Evolutionary conservation across 2,888 invertebrate species (phyloP), one percentile per base, ranked within the genome.

Genomic region (Spatulosminthurus flaviceps): DNA sequence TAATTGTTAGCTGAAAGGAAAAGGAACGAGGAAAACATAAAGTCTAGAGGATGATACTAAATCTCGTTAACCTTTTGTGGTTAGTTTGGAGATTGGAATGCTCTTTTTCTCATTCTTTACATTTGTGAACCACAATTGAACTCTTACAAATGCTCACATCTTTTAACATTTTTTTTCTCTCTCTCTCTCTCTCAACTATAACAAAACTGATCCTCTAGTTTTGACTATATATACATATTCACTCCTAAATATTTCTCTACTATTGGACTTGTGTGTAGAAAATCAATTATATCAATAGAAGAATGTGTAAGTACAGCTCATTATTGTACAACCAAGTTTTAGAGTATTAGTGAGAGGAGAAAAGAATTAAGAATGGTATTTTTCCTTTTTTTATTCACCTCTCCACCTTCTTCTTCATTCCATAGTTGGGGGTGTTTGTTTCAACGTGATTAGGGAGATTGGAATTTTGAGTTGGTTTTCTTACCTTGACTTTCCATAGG

Each of bases 31-130:
- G 26, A 64, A 64, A 64, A 64, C 26, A 4, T 28, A 75, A 75
- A 64, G 64, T 64, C 34, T 24, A 34, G 21, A 64, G 66, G 41
- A 66, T 64, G 66, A 76, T 76, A 64, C 75, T 66, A 80, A 81
- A 81, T 81, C 81, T 81, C 81, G 81, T 81, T 81, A 81, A 81
- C 81, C 81, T 81, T 80, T 79, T 79, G 76, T 79, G 79, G 67
- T 67, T 79, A 60, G 61, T 51, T 70, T 70, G 11, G 28, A 70
- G 67, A 51, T 60, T 70, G 70, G 42, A 70, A 42, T 79, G 75
- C 42, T 60, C 73, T 79, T 72, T 76, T 71, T 78, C 24, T 61
- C 51, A 51, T 51, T 51, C 64, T 64, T 64, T 64, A 64, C 64
- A 64, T 64, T n/a, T 64, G 64, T 64, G 64, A 64, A 64, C 64